A percentile compares a stretch with the other conserved stretches of the same genome.
Evolutionary conservation across 2,113 vertebrate species (phyloP).

Genomic region (Azemiops feae): DNA sequence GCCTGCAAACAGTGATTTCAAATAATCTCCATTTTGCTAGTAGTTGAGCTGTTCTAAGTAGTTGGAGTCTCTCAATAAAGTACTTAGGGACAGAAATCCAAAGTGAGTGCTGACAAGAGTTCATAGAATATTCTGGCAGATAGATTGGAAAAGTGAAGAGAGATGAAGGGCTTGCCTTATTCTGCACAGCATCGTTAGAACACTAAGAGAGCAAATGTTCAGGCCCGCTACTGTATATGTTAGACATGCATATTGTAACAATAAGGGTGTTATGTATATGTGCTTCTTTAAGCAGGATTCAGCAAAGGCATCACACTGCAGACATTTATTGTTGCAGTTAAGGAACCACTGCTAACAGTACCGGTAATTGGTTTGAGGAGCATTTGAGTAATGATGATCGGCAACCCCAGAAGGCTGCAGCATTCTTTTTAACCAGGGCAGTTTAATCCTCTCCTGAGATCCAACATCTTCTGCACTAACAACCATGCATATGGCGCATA

Average conservation of each 20-base stretch:
- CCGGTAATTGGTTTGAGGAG: not conserved
- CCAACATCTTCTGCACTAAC: not conserved
- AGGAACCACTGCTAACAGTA: not conserved
- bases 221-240: not conserved
- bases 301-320: not conserved
- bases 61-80: not conserved
- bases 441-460: not conserved
- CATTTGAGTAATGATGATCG: not conserved
- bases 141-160: not conserved
- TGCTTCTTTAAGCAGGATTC: not conserved
- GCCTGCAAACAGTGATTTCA: not conserved
- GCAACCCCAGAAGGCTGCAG: not conserved
- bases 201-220: not conserved
- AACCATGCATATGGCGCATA: not conserved
- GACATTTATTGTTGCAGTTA: not conserved
- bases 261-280: not conserved
- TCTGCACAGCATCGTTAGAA: not conserved
- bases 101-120: not conserved
- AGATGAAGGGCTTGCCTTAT: not conserved
- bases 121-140: not conserved
- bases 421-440: conserved; percentile 4
- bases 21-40: not conserved
- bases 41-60: not conserved
- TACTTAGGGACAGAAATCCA: not conserved
- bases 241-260: not conserved